Evolutionary conservation across 2,113 vertebrate species (phyloP).

Genomic region (Pseudopodoces humilis): DNA sequence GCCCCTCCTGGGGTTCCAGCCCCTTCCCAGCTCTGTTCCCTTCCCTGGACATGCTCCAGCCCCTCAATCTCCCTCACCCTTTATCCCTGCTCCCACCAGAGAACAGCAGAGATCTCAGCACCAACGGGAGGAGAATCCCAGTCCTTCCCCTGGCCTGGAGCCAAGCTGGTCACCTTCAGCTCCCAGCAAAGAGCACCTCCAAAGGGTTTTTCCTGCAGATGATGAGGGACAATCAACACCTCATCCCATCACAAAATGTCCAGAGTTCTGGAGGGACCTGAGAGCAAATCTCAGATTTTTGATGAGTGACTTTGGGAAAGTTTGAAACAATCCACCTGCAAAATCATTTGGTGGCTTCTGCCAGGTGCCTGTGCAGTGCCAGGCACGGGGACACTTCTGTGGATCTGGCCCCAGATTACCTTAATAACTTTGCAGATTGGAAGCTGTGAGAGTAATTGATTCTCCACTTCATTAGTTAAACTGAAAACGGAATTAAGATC

Average conservation of each 20-base stretch:
- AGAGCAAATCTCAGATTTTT: fast-evolving
- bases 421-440: slow-evolving; percentile 24
- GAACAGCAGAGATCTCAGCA: background rate
- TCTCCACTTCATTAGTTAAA: slow-evolving; percentile 58
- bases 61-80: background rate
- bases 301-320: background rate
- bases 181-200: background rate
- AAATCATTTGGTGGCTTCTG: background rate
- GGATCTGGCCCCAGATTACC: slow-evolving; percentile 22
- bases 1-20: too few relatives aligned
- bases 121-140: background rate
- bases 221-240: background rate
- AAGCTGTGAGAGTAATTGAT: slow-evolving; percentile 57
- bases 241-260: background rate
- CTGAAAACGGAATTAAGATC: slow-evolving; percentile 49
- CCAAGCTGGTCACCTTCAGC: background rate
- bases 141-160: background rate
- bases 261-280: background rate
- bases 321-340: background rate
- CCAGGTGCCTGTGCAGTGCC: background rate
- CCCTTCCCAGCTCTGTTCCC: background rate
- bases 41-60: fast-evolving
- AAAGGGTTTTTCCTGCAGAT: background rate
- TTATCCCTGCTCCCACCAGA: background rate
- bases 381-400: background rate